Base-by-base conservation (phyloP, 1,140 invertebrate genomes). In the Sycophila sp. region DNA sequence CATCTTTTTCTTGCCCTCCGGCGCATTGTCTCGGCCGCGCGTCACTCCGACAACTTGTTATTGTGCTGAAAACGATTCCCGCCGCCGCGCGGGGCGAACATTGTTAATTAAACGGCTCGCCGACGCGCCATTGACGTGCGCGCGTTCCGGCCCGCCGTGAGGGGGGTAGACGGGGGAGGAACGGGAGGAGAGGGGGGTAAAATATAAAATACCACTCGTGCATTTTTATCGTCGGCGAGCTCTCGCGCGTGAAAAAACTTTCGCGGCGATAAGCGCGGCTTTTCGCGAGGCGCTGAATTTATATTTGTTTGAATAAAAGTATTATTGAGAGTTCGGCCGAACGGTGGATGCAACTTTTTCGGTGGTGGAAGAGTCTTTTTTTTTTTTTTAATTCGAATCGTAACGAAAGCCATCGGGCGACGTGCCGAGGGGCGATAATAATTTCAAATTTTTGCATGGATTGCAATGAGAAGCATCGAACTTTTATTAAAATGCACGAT, bases 81-180 rank as follows among this genome's bases (percentile, higher is more conserved):
- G n/a, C n/a, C 13, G 80, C 78, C 76, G 78, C 77, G 81, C 79
- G 79, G 77, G 73, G n/a, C n/a, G 74, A 79, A 82, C 80, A 83
- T 84, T 84, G 83, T 84, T 84, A 84, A 85, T 85, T 85, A 84
- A 85, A 84, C 80, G 81, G 78, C 79, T 76, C 79, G 73, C 77
- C 78, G 79, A 19, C 78, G 79, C 76, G 73, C 74, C 75, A 77
- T 79, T 79, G 81, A 77, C 65, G 32, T 2, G 53, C 28, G 34
- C 17, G 19, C 40, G 59, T 17, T 22, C 24, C 11, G 26, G 5
- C 7, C 11, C 38, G 38, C 15, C 19, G 15, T 42, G 19, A 42
- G 13, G n/a, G 42, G 42, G 42, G 6, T 6, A 19, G 42, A 45
- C 30, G 6, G 22, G 32, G 4, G n/a, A 38, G 13, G 24, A 34